Evolutionary conservation across 2,888 invertebrate genomes (phyloP).

Genomic region (Malachius bipustulatus): DNA sequence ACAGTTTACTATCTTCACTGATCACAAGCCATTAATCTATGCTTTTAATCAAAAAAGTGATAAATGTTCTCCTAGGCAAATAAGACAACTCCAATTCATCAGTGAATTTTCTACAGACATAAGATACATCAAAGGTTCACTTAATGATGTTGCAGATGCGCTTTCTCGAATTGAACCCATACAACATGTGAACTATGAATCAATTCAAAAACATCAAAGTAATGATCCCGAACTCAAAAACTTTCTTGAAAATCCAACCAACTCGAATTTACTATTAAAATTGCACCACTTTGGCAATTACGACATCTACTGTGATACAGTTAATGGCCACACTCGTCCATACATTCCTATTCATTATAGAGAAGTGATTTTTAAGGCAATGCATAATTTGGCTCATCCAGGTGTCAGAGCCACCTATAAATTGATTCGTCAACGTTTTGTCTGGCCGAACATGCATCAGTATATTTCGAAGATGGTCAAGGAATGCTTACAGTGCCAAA

Average conservation of each 20-base stretch:
- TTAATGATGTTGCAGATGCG: constrained; percentile 28
- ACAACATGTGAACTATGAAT: background rate
- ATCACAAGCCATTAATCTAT: constrained; percentile 26
- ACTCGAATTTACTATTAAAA: background rate
- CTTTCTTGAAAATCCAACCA: background rate
- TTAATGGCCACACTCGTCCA: too few species aligned
- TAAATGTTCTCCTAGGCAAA: constrained; percentile 26
- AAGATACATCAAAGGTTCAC: constrained; percentile 24
- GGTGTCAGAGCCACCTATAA: constrained; percentile 3
- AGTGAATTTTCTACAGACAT: too few species aligned
- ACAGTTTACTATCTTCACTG: constrained; percentile 21
- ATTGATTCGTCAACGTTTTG: constrained; percentile 10
- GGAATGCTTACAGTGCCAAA: constrained; percentile 29
- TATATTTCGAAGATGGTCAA: constrained; percentile 20
- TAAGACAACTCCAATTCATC: constrained; percentile 27
- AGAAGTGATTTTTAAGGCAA: constrained; percentile 7
- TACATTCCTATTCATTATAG: background rate
- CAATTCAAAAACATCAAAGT: background rate
- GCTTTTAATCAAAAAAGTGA: constrained; percentile 24
- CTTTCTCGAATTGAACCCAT: constrained; percentile 17
- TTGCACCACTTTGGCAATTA: too few species aligned
- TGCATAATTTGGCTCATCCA: constrained; percentile 9
- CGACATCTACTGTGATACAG: too few species aligned
- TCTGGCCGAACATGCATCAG: constrained; percentile 16
- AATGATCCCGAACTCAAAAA: background rate